Base-by-base conservation (phyloP, 2,797 vertebrate species). In the Amblyraja radiata region DNA sequence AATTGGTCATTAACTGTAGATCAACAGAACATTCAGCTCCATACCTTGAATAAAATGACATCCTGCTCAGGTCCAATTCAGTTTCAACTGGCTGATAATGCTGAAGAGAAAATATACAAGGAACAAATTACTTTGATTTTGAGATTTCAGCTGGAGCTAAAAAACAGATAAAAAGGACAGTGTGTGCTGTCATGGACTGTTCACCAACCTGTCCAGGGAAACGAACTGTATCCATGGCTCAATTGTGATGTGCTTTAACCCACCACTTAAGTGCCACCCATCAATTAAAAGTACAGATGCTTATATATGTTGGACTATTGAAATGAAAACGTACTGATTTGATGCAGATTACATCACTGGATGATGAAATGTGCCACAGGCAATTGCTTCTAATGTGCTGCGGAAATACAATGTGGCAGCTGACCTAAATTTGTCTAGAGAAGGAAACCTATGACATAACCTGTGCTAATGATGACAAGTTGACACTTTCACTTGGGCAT, bases 361-460 rank as follows among this genome's bases (percentile, higher is more conserved):
- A 54, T 11, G 5, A 74, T 25, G 39, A 25, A 74, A 76, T 14
- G 13, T 84, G 11, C 39, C 39, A 58, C 4, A n/a, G 71, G 90
- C 90, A 54, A 39, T 25, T 76, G 28, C 54, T 23, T 23, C 39
- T 54, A 46, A 54, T 92, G 90, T 28, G 39, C 46, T 54, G 25
- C 76, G 13, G 90, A 92, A 92, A 76, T 92, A 25, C 46, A 92
- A 54, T 76, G 71, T 92, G 90, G 71, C 90, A 92, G 90, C 68
- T 92, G 90, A 92, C 90, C 90, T 92, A 46, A 76, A 92, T 76
- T 74, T 92, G 68, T 76, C 39, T 10, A 74, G 11, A 21, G 39
- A 28, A 91, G 25, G 21, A 91, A 73, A 58, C 28, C 36, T 65
- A 73, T 91, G 63, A 91, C 68, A 39, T 39, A 76, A 58, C 88